Percentiles rank a stretch among this genome's conserved stretches.
phyloP scores from a whole-genome alignment of 2,888 invertebrate genomes.

The Lomographa bimaculata region DNA sequence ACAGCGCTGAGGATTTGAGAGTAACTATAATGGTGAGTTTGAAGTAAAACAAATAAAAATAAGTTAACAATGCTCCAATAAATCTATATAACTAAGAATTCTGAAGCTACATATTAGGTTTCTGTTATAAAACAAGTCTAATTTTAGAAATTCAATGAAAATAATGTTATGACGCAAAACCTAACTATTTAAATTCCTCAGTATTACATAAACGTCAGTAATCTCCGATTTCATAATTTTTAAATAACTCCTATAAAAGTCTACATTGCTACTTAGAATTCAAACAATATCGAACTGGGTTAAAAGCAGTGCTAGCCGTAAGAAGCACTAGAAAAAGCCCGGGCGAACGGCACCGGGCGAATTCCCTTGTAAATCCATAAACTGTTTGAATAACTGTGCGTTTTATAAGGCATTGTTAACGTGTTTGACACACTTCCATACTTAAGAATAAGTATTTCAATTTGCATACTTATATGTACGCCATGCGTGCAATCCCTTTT shows the following conservation, averaged over 20 bases:
- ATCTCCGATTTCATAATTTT: too few species aligned
- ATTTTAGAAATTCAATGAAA: slow-evolving; percentile 9
- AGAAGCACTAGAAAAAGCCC: slow-evolving; percentile 45
- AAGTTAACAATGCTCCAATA: too few species aligned
- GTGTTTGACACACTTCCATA: slow-evolving; percentile 34
- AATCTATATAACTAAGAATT: too few species aligned
- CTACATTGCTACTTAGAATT: slow-evolving; percentile 15
- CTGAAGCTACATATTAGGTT: not conserved
- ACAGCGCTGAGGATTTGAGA: slow-evolving; percentile 66
- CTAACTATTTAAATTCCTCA: slow-evolving; percentile 5
- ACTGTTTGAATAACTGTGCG: slow-evolving; percentile 48
- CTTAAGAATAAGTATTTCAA: slow-evolving; percentile 25
- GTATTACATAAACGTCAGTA: slow-evolving; percentile 1
- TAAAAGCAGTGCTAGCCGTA: slow-evolving; percentile 41
- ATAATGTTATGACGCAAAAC: slow-evolving; percentile 16
- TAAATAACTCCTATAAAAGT: slow-evolving; percentile 6
- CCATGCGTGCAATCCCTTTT: slow-evolving; percentile 20
- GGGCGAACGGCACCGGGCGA: slow-evolving; percentile 39
- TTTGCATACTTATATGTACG: slow-evolving; percentile 29
- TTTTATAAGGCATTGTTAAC: slow-evolving; percentile 29
- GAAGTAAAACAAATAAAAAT: too few species aligned
- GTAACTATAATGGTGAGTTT: slow-evolving; percentile 69
- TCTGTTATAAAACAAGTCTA: not conserved
- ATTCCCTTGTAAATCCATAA: slow-evolving; percentile 52
- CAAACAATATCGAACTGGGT: slow-evolving; percentile 47